Base-by-base conservation (phyloP, 30 jellyfish, hydroid and myxozoan genomes). In the Rhopilema esculentum region DNA sequence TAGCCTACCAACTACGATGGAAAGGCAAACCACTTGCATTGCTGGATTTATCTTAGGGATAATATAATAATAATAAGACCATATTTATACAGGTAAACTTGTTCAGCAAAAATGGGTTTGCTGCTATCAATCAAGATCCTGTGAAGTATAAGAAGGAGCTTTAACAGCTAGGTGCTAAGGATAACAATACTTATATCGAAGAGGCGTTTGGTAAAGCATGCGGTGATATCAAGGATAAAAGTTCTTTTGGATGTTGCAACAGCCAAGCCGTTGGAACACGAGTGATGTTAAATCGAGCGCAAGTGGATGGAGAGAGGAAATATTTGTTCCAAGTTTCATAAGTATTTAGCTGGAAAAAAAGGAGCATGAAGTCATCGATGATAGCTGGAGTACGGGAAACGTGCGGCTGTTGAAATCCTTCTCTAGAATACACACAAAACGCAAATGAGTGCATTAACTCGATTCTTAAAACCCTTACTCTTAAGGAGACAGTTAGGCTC, bases 341-440 rank as follows among this genome's bases (percentile, higher is more conserved):
- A 72, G 40, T 85, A 85, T 70, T 49, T 85, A 17, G 72, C 18
- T 17, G 49, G 26, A 17, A 15, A 85, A 70, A 85, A n/a, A n/a
- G n/a, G n/a, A n/a, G n/a, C 53, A 77, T 86, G 57, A 86, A 86
- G 79, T 0, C 52, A 33, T 26, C 84, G 0, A 75, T 86, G 95
- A 22, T 75, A 21, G 74, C 75, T 8, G 53, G 53, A 18, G 84
- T 67, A 8, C 33, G 95, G 18, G n/a, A 21, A 22, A 32, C 27
- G 30, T 75, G 92, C 50, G 95, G 95, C 31, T 77, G 75, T 20
- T 91, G 95, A 4, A 4, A 71, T 50, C 93, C 93, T 31, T 81
- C 89, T 21, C 1, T 7, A 18, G 89, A 53, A 18, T 84, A 82
- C 63, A 49, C 48, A 1, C 75, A 82, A 27, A 82, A 82, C 62